These are phyloP conservation scores for Sicus ferrugineus DNA, from an alignment of 2,888 invertebrate species.

Conservation along the genomic window DNA sequence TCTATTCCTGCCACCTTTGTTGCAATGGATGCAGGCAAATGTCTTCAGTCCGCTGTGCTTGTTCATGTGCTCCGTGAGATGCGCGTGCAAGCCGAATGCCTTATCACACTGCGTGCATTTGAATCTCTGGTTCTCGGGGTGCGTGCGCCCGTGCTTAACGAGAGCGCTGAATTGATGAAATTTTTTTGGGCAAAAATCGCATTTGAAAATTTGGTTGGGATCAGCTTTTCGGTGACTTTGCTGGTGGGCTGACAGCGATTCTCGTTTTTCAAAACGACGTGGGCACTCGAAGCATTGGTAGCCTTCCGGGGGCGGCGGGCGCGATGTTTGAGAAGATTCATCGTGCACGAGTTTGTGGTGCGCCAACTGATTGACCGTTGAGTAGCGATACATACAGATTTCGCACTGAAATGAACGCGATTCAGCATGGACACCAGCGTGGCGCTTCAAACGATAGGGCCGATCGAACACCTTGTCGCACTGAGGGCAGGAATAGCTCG, in stretches of 20 bases:
- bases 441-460: slow-evolving; percentile 63
- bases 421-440: slow-evolving; percentile 48
- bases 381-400: slow-evolving; percentile 42
- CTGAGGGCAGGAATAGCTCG: slow-evolving; percentile 57
- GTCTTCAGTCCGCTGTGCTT: slow-evolving; percentile 41
- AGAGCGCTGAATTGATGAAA: slow-evolving; percentile 64
- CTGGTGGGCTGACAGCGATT: slow-evolving; percentile 66
- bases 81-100: slow-evolving; percentile 68
- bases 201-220: slow-evolving; percentile 47
- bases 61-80: slow-evolving; percentile 59
- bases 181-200: slow-evolving; percentile 66
- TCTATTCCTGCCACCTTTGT: slow-evolving; percentile 36
- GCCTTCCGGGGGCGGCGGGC: slow-evolving; percentile 40
- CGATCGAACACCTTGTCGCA: slow-evolving; percentile 66
- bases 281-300: slow-evolving; percentile 67
- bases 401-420: slow-evolving; percentile 52
- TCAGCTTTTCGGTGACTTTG: slow-evolving; percentile 48
- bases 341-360: slow-evolving; percentile 46
- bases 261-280: slow-evolving; percentile 66
- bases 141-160: slow-evolving; percentile 67
- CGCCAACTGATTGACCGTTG: slow-evolving; percentile 42
- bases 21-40: slow-evolving; percentile 41
- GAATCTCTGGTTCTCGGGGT: slow-evolving; percentile 66
- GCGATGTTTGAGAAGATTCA: not conserved
- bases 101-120: slow-evolving; percentile 69